These are phyloP conservation scores for Nomia melanderi DNA, from an alignment of 1,140 invertebrate genomes.

Conservation along the genomic window DNA sequence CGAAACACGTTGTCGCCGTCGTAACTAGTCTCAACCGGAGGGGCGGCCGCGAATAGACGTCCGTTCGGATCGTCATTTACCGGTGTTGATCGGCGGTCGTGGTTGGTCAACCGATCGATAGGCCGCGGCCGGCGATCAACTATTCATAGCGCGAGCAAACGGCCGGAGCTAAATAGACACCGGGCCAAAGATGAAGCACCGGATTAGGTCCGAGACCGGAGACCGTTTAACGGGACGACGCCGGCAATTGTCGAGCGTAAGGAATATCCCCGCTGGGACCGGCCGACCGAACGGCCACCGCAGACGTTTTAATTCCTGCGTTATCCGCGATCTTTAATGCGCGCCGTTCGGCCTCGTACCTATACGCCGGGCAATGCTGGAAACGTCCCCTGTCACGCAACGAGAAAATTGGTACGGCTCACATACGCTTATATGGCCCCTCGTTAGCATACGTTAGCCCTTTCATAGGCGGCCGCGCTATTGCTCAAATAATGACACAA, in stretches of 20 bases:
- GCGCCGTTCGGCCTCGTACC: not conserved
- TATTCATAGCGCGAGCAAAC: not conserved
- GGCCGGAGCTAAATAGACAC: not conserved
- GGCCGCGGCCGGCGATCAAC: not conserved
- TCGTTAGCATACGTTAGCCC: constrained; percentile 3
- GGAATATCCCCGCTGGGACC: not conserved
- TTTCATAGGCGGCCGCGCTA: not conserved
- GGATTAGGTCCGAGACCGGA: not conserved
- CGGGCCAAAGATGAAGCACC: constrained; percentile 1
- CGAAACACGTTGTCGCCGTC: not conserved
- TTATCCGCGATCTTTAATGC: constrained; percentile 2
- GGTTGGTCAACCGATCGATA: not conserved
- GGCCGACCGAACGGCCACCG: no score
- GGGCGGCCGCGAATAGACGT: not conserved
- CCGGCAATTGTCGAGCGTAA: not conserved
- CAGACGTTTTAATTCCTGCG: not conserved
- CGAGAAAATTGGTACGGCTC: not conserved
- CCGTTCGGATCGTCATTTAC: not conserved
- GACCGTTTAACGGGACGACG: not conserved
- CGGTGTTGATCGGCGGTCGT: not conserved
- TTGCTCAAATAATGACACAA: constrained; percentile 1
- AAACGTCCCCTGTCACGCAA: not conserved
- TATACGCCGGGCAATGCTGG: not conserved
- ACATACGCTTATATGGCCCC: not conserved
- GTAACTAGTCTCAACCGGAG: not conserved